phyloP scores from a whole-genome alignment of 2,797 vertebrate species.

The Rhyacichthys aspro region DNA sequence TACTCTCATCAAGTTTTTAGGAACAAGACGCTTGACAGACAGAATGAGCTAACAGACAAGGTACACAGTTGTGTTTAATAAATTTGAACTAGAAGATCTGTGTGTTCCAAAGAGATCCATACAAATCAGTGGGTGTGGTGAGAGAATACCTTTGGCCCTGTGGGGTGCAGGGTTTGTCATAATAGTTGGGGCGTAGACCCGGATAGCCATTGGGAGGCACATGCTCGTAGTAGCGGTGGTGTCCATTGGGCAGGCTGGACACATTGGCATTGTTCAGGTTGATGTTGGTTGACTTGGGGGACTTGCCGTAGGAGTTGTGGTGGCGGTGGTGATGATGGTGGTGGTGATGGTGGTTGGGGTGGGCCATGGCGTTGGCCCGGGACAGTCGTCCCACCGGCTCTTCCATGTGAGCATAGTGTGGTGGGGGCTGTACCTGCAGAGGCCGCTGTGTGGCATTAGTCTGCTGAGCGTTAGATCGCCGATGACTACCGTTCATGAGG shows the following conservation, averaged over 20 bases:
- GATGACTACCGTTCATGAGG: slow-evolving; percentile 91
- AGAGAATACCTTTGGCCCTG: slow-evolving; percentile 89
- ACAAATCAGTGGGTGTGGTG: slow-evolving; percentile 15
- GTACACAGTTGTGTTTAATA: neutral
- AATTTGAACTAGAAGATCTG: neutral
- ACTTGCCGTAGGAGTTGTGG: slow-evolving; percentile 90
- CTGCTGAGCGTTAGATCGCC: slow-evolving; percentile 89
- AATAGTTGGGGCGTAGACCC: slow-evolving; percentile 74
- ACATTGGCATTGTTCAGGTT: slow-evolving; percentile 99
- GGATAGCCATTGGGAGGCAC: slow-evolving; percentile 85
- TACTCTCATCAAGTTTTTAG: no score
- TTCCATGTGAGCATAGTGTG: slow-evolving; percentile 90
- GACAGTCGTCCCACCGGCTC: slow-evolving; percentile 81
- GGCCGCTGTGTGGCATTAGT: slow-evolving; percentile 97
- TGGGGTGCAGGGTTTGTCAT: slow-evolving; percentile 85
- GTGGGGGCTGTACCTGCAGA: slow-evolving; percentile 90
- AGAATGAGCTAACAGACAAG: neutral
- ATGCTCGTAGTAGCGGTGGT: slow-evolving; percentile 85
- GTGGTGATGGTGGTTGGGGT: slow-evolving; percentile 77
- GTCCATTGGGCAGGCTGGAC: slow-evolving; percentile 90
- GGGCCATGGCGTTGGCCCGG: slow-evolving; percentile 81
- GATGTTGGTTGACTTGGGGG: slow-evolving; percentile 96
- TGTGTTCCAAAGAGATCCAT: no score
- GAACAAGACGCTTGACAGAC: neutral
- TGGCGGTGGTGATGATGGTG: slow-evolving; percentile 91